A percentile compares a stretch with the other conserved stretches of the same genome.
phyloP scores from a whole-genome alignment of 2,888 invertebrate species.

The Zeuzera pyrina region DNA sequence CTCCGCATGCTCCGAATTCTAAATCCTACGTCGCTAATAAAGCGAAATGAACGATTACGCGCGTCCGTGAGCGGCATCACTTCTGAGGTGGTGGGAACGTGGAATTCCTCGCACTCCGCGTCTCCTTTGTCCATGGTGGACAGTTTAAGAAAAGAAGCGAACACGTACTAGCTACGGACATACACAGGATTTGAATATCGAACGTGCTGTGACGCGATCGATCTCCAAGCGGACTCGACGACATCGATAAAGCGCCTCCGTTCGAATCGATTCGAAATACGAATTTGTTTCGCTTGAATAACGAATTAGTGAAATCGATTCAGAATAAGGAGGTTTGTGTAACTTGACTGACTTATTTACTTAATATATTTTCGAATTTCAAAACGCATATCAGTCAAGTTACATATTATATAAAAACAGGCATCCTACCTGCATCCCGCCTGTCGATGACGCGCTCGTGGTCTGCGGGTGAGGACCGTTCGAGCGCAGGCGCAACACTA shows the following conservation, averaged over 20 bases:
- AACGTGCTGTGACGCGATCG: slow-evolving; percentile 38
- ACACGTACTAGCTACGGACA: slow-evolving; percentile 58
- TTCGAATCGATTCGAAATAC: too few relatives aligned
- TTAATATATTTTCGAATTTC: too few relatives aligned
- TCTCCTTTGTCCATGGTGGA: too few relatives aligned
- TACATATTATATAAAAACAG: slow-evolving; percentile 9
- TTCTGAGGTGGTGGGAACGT: slow-evolving; percentile 42
- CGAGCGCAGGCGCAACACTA: slow-evolving; percentile 38
- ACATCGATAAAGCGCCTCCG: slow-evolving; percentile 16
- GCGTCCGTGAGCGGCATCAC: slow-evolving; percentile 53
- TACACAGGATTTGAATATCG: slow-evolving; percentile 32
- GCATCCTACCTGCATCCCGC: slow-evolving; percentile 54
- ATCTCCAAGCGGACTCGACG: slow-evolving; percentile 32
- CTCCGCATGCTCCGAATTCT: slow-evolving; percentile 39
- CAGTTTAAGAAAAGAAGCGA: slow-evolving; percentile 53
- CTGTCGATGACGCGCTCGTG: slow-evolving; percentile 52
- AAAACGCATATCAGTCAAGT: too few relatives aligned
- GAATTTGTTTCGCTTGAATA: too few relatives aligned
- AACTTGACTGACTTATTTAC: too few relatives aligned
- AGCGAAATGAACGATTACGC: slow-evolving; percentile 42
- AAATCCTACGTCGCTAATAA: slow-evolving; percentile 31
- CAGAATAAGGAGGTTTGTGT: too few relatives aligned
- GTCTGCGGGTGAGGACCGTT: slow-evolving; percentile 43
- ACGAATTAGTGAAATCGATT: too few relatives aligned
- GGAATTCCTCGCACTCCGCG: slow-evolving; percentile 52